Percentiles rank a stretch among this genome's conserved stretches.
Evolutionary conservation across 1,140 invertebrate species (phyloP).

Genomic region (Oppia nitens): DNA sequence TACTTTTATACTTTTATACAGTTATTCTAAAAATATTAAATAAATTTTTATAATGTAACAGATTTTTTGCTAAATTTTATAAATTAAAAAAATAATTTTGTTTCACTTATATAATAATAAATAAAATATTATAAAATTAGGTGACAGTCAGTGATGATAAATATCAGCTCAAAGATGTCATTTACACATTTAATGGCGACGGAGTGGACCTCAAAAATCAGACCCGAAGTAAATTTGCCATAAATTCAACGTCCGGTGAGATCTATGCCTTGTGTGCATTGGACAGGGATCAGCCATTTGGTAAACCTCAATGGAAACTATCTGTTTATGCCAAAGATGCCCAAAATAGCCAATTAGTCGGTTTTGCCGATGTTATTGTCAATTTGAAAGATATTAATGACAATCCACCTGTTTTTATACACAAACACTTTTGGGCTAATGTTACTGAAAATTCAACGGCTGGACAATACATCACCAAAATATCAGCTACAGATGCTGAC

Average conservation of each 20-base stretch:
- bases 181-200: slow-evolving; percentile 89
- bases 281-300: slow-evolving; percentile 88
- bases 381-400: slow-evolving; percentile 96
- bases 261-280: slow-evolving; percentile 64
- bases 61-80: not conserved
- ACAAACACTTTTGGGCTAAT: slow-evolving; percentile 74
- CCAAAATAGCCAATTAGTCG: slow-evolving; percentile 56
- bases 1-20: not conserved
- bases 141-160: slow-evolving; percentile 88
- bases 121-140: slow-evolving; percentile 35
- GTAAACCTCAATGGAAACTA: slow-evolving; percentile 87
- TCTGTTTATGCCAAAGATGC: slow-evolving; percentile 73
- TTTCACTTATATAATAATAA: slow-evolving; percentile 19
- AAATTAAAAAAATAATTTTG: slow-evolving; percentile 9
- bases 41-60: not conserved
- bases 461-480: slow-evolving; percentile 81
- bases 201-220: slow-evolving; percentile 87
- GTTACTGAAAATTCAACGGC: slow-evolving; percentile 87
- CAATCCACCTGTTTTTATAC: slow-evolving; percentile 83
- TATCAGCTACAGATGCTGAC: slow-evolving; percentile 90
- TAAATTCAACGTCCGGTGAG: slow-evolving; percentile 79
- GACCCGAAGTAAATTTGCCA: slow-evolving; percentile 84
- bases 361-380: slow-evolving; percentile 92
- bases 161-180: slow-evolving; percentile 81
- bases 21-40: not conserved